phyloP scores from a whole-genome alignment of 1,140 invertebrate species.

The Eurosta solidaginis region DNA sequence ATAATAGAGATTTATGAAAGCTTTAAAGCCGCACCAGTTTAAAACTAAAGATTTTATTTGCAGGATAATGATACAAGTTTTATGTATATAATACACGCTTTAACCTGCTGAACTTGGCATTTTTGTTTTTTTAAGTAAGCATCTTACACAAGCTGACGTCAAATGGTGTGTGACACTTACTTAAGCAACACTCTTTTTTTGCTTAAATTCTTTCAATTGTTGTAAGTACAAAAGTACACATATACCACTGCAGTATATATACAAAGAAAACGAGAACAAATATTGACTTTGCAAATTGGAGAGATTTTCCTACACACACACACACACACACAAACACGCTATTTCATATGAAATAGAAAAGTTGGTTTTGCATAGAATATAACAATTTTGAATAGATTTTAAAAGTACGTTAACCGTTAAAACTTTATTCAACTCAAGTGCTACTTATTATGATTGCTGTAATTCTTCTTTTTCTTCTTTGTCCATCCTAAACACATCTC shows the following conservation, averaged over 20 bases:
- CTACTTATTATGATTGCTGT: background rate
- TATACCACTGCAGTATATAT: background rate
- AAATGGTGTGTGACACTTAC: background rate
- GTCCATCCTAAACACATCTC: too few relatives aligned
- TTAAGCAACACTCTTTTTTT: background rate
- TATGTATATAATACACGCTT: background rate
- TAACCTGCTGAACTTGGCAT: conserved; percentile 20
- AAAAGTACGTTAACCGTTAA: background rate
- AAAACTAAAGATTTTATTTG: too few relatives aligned
- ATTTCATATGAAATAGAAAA: background rate
- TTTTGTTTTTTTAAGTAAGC: background rate
- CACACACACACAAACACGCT: background rate
- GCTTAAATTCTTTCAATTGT: background rate
- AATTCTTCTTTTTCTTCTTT: background rate
- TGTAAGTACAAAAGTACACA: background rate
- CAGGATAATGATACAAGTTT: too few relatives aligned
- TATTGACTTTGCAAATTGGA: conserved; percentile 20
- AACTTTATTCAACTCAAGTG: background rate
- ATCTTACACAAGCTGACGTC: background rate
- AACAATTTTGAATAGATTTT: background rate
- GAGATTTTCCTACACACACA: background rate
- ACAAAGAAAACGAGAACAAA: background rate
- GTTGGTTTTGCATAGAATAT: background rate
- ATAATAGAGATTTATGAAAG: too few relatives aligned
- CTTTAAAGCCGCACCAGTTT: too few relatives aligned